Evolutionary conservation across 1,140 invertebrate species (phyloP).

Genomic region (Musca vetustissima): DNA sequence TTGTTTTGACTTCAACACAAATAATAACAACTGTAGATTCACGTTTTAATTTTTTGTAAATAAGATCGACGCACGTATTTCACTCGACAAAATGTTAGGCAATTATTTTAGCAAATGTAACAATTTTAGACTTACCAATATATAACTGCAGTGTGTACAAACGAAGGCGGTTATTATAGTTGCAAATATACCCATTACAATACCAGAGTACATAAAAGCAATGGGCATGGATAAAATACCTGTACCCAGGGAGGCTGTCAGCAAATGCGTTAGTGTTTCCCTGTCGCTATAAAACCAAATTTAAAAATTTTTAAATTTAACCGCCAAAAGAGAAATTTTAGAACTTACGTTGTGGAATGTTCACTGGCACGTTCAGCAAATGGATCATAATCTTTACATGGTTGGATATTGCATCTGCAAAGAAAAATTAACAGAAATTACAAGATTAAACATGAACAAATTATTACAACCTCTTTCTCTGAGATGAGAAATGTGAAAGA

Average conservation of each 20-base stretch:
- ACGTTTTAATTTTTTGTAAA: too few species aligned
- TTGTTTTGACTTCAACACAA: too few species aligned
- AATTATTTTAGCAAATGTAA: too few species aligned
- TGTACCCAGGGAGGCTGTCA: conserved; percentile 87
- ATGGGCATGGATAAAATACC: conserved; percentile 89
- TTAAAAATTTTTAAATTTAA: too few species aligned
- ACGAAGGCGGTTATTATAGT: conserved; percentile 78
- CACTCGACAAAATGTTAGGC: too few species aligned
- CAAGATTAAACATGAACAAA: too few species aligned
- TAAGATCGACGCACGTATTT: too few species aligned
- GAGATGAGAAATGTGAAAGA: not conserved
- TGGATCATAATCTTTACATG: conserved; percentile 66
- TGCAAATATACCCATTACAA: conserved; percentile 73
- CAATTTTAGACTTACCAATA: conserved; percentile 82
- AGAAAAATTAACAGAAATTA: not conserved
- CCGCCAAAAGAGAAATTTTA: not conserved
- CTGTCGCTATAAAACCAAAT: conserved; percentile 60
- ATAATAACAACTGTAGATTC: too few species aligned
- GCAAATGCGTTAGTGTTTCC: conserved; percentile 81
- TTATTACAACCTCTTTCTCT: not conserved
- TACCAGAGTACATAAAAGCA: conserved; percentile 79
- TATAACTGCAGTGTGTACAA: conserved; percentile 85
- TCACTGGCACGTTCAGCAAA: conserved; percentile 70
- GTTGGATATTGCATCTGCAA: conserved; percentile 66
- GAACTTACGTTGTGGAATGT: conserved; percentile 79